Evolutionary conservation across 2,797 vertebrate species (phyloP).

Genomic region (Dryobates pubescens): DNA sequence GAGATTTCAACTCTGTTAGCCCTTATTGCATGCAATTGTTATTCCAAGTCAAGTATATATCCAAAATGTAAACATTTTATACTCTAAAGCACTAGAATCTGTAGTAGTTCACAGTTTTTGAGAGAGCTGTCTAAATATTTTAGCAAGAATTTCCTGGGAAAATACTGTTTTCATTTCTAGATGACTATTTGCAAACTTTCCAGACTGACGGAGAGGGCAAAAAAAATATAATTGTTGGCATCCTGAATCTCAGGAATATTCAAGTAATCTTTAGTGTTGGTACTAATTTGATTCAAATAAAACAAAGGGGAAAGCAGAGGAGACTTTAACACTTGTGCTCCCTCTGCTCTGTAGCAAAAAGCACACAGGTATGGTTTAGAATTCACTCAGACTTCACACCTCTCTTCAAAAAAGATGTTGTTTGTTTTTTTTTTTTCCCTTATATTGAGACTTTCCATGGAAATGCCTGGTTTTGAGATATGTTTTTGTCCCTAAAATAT

Average conservation of each 20-base stretch:
- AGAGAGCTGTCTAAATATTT: not conserved
- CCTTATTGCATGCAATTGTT: not conserved
- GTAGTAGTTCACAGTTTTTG: not conserved
- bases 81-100: not conserved
- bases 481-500: not conserved
- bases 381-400: not conserved
- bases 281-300: not conserved
- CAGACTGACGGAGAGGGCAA: not conserved
- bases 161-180: not conserved
- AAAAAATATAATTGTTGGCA: too few species aligned
- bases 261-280: not conserved
- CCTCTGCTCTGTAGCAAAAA: not conserved
- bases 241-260: not conserved
- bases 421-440: not conserved
- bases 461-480: not conserved
- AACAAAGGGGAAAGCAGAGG: not conserved
- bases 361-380: not conserved
- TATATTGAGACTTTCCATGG: accelerated
- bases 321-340: not conserved
- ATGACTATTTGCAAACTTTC: not conserved
- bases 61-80: not conserved
- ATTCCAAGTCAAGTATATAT: not conserved
- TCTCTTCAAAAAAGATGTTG: not conserved
- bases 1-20: not conserved
- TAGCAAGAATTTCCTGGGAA: not conserved